phyloP scores from a whole-genome alignment of 2,797 vertebrate genomes.

The Peromyscus melanophrys region DNA sequence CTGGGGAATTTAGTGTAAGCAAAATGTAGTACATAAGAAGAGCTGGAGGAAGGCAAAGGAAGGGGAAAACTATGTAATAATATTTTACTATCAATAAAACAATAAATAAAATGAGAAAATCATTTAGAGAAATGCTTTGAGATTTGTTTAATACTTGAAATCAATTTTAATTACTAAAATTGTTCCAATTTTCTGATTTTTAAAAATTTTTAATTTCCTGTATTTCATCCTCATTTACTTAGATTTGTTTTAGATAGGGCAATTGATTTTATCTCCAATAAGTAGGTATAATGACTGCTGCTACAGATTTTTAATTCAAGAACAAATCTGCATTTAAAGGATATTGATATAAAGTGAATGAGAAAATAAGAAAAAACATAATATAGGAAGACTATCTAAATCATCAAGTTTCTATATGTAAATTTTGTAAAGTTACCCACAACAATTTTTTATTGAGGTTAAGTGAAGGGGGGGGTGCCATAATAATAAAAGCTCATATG shows the following conservation, averaged over 20 bases:
- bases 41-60: not conserved
- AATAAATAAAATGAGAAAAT: not conserved
- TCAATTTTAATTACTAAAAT: not conserved
- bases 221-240: slow-evolving; percentile 3
- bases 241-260: not conserved
- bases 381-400: not conserved
- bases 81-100: not conserved
- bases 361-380: not conserved
- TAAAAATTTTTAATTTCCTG: not conserved
- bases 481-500: not conserved
- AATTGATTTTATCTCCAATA: not conserved
- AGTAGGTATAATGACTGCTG: not conserved
- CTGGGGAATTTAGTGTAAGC: not conserved
- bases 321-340: not conserved
- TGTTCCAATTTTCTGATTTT: not conserved
- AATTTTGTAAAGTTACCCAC: not conserved
- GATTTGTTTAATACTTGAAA: not conserved
- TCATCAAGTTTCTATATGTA: not conserved
- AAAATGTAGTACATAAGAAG: not conserved
- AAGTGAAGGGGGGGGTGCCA: not conserved
- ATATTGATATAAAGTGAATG: not conserved
- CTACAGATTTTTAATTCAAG: not conserved
- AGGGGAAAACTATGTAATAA: not conserved
- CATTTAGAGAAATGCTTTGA: not conserved
- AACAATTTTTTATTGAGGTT: not conserved